These are phyloP conservation scores for Dryoscopus gambensis DNA, from an alignment of 2,113 vertebrate genomes.

Conservation along the genomic window DNA sequence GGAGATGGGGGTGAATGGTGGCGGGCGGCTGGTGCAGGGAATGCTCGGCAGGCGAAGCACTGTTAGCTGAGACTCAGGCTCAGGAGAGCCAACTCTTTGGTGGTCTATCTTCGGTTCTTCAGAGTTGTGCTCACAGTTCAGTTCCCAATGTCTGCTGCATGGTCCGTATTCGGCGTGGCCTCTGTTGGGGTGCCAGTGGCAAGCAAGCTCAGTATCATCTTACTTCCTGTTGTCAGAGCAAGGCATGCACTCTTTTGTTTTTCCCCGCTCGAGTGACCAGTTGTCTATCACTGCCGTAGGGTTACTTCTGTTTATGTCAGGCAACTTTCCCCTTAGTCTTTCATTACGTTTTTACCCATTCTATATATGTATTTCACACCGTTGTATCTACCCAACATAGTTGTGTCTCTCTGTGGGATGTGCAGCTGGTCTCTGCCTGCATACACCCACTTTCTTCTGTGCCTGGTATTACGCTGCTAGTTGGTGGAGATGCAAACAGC, in stretches of 20 bases:
- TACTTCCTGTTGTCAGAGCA: not conserved
- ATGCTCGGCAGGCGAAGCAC: rapidly evolving
- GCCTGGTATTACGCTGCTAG: not conserved
- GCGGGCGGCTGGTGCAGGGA: not conserved
- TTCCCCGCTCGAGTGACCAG: not conserved
- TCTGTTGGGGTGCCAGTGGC: rapidly evolving
- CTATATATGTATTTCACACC: rapidly evolving
- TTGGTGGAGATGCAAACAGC: not conserved
- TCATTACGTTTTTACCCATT: not conserved
- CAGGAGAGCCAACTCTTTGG: rapidly evolving
- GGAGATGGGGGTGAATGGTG: not conserved
- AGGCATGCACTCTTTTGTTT: not conserved
- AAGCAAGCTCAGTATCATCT: not conserved
- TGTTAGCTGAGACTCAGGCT: not conserved
- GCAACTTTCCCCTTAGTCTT: not conserved
- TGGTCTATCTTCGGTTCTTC: rapidly evolving
- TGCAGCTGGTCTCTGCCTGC: not conserved
- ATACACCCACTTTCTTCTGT: not conserved
- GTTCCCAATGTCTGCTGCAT: not conserved
- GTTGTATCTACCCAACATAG: rapidly evolving
- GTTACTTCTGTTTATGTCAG: not conserved
- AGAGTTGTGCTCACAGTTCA: rapidly evolving
- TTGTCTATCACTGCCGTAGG: not conserved
- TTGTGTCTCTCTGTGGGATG: not conserved
- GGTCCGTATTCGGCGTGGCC: rapidly evolving